Evolutionary conservation across 1,140 invertebrate species (phyloP).

Genomic region (Drosophila watanabei): DNA sequence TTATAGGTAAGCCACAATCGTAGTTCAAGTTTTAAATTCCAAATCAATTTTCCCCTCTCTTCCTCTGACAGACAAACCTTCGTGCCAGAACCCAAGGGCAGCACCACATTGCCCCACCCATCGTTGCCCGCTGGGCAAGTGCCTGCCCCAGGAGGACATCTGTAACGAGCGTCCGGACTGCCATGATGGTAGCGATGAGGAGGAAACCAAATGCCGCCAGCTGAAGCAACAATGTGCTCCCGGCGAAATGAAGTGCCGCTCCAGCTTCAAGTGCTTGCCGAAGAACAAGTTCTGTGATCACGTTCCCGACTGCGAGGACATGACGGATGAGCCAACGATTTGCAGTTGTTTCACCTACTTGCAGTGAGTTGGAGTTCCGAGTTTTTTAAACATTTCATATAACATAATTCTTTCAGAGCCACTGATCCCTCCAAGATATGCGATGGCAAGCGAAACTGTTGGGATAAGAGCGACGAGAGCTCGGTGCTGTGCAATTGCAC

Average conservation of each 20-base stretch:
- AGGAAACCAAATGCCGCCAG: constrained; percentile 85
- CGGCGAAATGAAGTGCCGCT: constrained; percentile 88
- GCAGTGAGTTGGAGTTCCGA: constrained; percentile 66
- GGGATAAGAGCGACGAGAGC: constrained; percentile 92
- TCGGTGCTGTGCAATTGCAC: constrained; percentile 88
- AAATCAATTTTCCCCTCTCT: constrained; percentile 7
- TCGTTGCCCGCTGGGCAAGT: constrained; percentile 90
- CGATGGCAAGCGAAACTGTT: constrained; percentile 92
- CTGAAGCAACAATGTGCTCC: constrained; percentile 59
- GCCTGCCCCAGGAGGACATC: constrained; percentile 88
- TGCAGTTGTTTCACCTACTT: constrained; percentile 90
- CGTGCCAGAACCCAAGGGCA: constrained; percentile 41
- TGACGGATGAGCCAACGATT: constrained; percentile 89
- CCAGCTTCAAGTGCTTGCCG: constrained; percentile 89
- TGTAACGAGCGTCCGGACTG: constrained; percentile 92
- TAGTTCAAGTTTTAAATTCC: neutral
- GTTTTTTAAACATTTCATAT: neutral
- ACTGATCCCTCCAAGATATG: constrained; percentile 90
- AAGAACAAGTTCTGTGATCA: constrained; percentile 90
- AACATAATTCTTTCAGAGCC: constrained; percentile 72
- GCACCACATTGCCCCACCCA: constrained; percentile 85
- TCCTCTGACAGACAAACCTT: constrained; percentile 50
- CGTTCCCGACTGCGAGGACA: constrained; percentile 89
- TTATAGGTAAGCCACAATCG: constrained; percentile 55
- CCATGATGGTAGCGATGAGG: constrained; percentile 89